phyloP scores from a whole-genome alignment of 2,797 vertebrate species.

The Apogon talboti region DNA sequence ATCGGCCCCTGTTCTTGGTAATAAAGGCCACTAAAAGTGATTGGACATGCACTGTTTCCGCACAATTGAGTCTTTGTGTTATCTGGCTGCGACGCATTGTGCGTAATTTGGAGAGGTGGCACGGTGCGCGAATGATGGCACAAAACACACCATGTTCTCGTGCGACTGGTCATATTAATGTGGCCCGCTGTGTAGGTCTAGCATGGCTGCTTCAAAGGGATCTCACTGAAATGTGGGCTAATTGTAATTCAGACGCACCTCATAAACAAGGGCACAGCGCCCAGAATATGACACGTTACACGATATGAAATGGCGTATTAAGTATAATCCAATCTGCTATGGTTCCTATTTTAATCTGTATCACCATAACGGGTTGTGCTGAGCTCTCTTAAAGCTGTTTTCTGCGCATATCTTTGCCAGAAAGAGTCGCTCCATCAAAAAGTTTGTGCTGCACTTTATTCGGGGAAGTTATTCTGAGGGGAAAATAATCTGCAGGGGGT shows the following conservation, averaged over 20 bases:
- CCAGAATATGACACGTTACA: constrained; percentile 79
- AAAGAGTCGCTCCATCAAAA: constrained; percentile 52
- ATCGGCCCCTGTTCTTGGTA: neutral
- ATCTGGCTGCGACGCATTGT: constrained; percentile 31
- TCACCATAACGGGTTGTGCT: constrained; percentile 60
- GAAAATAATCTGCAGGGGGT: constrained; percentile 36
- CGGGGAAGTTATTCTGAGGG: constrained; percentile 37
- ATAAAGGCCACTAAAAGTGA: constrained; percentile 19
- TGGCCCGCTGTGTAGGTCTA: constrained; percentile 32
- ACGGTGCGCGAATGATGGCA: constrained; percentile 16
- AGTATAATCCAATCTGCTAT: constrained; percentile 77
- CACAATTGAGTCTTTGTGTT: constrained; percentile 40
- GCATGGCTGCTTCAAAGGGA: constrained; percentile 48
- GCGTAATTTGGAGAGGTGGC: constrained; percentile 48
- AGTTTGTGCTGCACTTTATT: constrained; percentile 41
- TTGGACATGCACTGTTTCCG: constrained; percentile 37
- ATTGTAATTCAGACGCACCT: constrained; percentile 76
- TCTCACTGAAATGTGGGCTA: constrained; percentile 70
- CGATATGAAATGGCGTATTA: constrained; percentile 77
- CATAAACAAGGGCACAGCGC: constrained; percentile 74
- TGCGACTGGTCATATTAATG: constrained; percentile 52
- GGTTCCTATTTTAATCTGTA: constrained; percentile 80
- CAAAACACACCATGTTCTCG: neutral
- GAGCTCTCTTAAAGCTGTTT: constrained; percentile 64
- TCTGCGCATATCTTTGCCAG: constrained; percentile 59